Percentiles rank a stretch among this genome's conserved stretches.
These are phyloP conservation scores for Dyspetes luteomarginatus DNA, from an alignment of 2,888 invertebrate genomes.

Conservation along the genomic window DNA sequence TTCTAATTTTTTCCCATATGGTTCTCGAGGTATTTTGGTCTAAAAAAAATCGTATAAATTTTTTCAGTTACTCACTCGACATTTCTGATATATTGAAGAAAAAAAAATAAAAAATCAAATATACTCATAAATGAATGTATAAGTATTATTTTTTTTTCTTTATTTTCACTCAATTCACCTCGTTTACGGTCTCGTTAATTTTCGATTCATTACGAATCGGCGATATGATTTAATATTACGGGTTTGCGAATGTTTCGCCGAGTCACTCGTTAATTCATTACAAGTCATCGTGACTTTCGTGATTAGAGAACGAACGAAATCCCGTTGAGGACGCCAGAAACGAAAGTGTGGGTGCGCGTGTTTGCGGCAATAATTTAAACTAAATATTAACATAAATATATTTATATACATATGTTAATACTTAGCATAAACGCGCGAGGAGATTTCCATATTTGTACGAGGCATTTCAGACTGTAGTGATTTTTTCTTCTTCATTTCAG, in stretches of 20 bases:
- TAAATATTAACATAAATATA: slow-evolving; percentile 3
- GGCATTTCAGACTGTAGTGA: no score
- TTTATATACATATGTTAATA: not conserved
- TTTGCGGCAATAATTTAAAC: not conserved
- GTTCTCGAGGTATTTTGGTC: not conserved
- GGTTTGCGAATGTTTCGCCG: not conserved
- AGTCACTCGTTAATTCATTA: slow-evolving; percentile 41
- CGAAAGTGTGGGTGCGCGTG: not conserved
- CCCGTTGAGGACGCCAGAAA: not conserved
- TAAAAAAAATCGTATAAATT: not conserved
- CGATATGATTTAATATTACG: slow-evolving; percentile 25
- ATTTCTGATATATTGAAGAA: no score
- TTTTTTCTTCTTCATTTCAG: no score
- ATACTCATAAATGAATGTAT: no score
- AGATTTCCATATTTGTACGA: no score
- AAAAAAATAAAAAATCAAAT: no score
- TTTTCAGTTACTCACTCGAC: no score
- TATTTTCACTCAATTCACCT: slow-evolving; percentile 35
- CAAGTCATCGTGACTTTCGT: slow-evolving; percentile 3
- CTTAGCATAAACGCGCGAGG: not conserved
- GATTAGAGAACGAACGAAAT: slow-evolving; percentile 21
- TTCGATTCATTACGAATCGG: slow-evolving; percentile 35
- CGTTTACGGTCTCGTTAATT: slow-evolving; percentile 47
- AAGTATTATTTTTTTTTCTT: slow-evolving; percentile 19
- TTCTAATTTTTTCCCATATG: not conserved